phyloP scores from a whole-genome alignment of 2,888 invertebrate species.

The Drosophila suboccidentalis region DNA sequence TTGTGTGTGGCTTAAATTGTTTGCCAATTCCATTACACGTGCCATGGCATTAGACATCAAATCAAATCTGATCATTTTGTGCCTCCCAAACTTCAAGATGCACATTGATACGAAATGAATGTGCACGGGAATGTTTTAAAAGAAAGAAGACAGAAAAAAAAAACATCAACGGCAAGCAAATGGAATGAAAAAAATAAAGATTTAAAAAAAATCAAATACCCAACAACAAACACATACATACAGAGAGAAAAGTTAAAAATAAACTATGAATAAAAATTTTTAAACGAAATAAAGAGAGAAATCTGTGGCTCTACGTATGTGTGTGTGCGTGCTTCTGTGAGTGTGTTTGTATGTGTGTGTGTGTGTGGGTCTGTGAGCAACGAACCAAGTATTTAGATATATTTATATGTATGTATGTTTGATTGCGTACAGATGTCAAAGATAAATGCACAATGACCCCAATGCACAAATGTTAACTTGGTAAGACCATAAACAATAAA shows the following conservation, averaged over 20 bases:
- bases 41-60: slow-evolving; percentile 17
- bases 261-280: slow-evolving; percentile 75
- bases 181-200: slow-evolving; percentile 41
- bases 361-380: slow-evolving; percentile 43
- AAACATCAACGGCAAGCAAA: slow-evolving; percentile 32
- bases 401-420: slow-evolving; percentile 14
- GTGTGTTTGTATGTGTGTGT: slow-evolving; percentile 19
- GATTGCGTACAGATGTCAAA: slow-evolving; percentile 52
- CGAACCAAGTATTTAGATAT: slow-evolving; percentile 22
- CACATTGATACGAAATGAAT: slow-evolving; percentile 49
- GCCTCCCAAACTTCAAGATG: slow-evolving; percentile 27
- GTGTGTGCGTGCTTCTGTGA: slow-evolving; percentile 7
- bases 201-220: slow-evolving; percentile 7
- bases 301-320: slow-evolving; percentile 47
- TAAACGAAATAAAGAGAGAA: slow-evolving; percentile 63
- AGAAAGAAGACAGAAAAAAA: slow-evolving; percentile 10
- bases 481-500: slow-evolving; percentile 17
- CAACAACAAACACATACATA: slow-evolving; percentile 41
- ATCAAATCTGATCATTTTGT: slow-evolving; percentile 18
- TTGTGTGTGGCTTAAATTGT: slow-evolving; percentile 38
- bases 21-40: slow-evolving; percentile 50
- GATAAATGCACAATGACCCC: slow-evolving; percentile 64
- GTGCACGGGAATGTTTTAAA: slow-evolving; percentile 23
- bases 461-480: slow-evolving; percentile 39
- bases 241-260: slow-evolving; percentile 83